phyloP scores from a whole-genome alignment of 2,113 vertebrate genomes.

The Hemicordylus capensis region DNA sequence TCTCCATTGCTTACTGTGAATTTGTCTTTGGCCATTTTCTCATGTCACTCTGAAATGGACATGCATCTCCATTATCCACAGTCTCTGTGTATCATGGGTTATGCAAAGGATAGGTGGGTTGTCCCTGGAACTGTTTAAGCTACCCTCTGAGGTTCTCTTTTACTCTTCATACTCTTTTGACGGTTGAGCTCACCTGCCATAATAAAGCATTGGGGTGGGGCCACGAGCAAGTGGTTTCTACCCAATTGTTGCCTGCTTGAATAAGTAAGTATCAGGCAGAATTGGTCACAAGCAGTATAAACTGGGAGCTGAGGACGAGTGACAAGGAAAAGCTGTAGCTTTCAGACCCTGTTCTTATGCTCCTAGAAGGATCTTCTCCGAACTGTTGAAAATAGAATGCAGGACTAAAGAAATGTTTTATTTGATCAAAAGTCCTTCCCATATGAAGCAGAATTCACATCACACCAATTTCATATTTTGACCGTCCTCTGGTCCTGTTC shows the following conservation, averaged over 20 bases:
- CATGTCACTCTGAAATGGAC: background rate
- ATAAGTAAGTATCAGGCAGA: background rate
- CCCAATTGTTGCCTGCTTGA: background rate
- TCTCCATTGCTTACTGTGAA: background rate
- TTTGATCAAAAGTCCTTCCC: background rate
- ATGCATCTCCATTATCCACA: background rate
- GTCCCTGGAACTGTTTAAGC: background rate
- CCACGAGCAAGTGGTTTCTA: too few relatives aligned
- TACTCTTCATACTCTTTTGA: too few relatives aligned
- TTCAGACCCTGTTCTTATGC: too few relatives aligned
- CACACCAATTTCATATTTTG: background rate
- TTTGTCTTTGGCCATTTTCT: background rate
- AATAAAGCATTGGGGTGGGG: too few relatives aligned
- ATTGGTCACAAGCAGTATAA: too few relatives aligned
- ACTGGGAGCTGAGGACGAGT: too few relatives aligned
- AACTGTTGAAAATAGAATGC: background rate
- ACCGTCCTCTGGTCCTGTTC: background rate
- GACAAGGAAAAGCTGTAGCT: too few relatives aligned
- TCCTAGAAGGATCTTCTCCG: too few relatives aligned
- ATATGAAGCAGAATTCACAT: background rate
- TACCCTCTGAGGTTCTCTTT: too few relatives aligned
- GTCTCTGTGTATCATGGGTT: background rate
- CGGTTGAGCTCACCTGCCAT: too few relatives aligned
- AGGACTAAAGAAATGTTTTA: background rate
- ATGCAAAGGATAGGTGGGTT: background rate